These are phyloP conservation scores for Lacanobia wlatinum DNA, from an alignment of 2,888 invertebrate species.

Conservation along the genomic window DNA sequence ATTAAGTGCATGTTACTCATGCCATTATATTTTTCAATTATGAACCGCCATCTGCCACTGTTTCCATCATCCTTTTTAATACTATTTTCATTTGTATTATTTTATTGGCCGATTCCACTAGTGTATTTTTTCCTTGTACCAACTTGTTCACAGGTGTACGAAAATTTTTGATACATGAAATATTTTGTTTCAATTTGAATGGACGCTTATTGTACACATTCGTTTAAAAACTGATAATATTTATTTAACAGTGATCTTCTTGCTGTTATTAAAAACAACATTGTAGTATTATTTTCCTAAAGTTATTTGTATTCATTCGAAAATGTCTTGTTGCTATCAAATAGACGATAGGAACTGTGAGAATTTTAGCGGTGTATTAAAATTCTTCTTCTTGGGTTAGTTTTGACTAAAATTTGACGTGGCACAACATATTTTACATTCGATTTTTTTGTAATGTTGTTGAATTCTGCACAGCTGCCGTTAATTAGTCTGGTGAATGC, in stretches of 20 bases:
- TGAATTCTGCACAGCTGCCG: neutral
- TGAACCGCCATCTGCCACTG: slow-evolving; percentile 21
- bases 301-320: slow-evolving; percentile 25
- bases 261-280: slow-evolving; percentile 67
- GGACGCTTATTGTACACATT: slow-evolving; percentile 35
- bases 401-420: neutral
- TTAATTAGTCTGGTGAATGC: neutral
- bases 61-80: slow-evolving; percentile 6
- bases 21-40: slow-evolving; percentile 21
- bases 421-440: no score
- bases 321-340: neutral
- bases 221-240: slow-evolving; percentile 49
- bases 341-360: neutral
- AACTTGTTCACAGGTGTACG: slow-evolving; percentile 6
- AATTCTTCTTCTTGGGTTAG: neutral
- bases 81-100: neutral
- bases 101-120: neutral
- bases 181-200: slow-evolving; percentile 56
- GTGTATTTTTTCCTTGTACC: neutral
- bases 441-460: neutral
- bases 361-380: neutral
- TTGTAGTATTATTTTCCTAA: slow-evolving; percentile 26
- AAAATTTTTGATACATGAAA: slow-evolving; percentile 13
- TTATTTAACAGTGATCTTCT: slow-evolving; percentile 33
- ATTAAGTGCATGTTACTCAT: slow-evolving; percentile 40